Base-by-base conservation (phyloP, 2,797 vertebrate species). In the Cheirogaleus major region DNA sequence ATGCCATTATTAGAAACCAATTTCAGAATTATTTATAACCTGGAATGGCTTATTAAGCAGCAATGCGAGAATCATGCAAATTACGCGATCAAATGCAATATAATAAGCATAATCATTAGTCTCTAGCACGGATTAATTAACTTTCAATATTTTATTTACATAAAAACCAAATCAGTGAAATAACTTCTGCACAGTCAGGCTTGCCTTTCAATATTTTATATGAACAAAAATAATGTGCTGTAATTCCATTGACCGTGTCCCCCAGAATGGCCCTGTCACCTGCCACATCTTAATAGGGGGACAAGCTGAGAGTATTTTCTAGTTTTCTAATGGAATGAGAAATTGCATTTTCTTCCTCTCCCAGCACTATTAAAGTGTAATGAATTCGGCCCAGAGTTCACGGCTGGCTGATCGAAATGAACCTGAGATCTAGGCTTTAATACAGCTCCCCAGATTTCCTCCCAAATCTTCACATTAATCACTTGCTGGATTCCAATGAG, bases 391-490 rank as follows among this genome's bases (percentile, higher is more conserved):
- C 98, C 98, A 99, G 99, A 99, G 99, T 99, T 99, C 99, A 99
- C 99, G 99, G 99, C 98, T 99, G 99, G 99, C 98, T 99, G 99
- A 99, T 99, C 99, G 98, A 99, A 99, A 99, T 99, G 99, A 99
- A 99, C 99, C 99, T 99, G 98, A 99, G 98, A 99, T 99, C 99
- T 99, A 98, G 99, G 98, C 98, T 99, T 99, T 99, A 99, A 99
- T 99, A 99, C 99, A 98, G 99, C 98, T 99, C 98, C 98, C 98
- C 99, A 99, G 99, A 99, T 99, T 99, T 99, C 99, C 99, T 99
- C 99, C 98, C 99, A 99, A 99, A 99, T 99, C 99, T 99, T 98
- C 99, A 98, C 99, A 99, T 99, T 99, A 99, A 99, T 99, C 99
- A 99, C 98, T 98, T 23, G 95, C 98, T 98, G 98, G 98, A 98